Percentiles rank a stretch among this genome's conserved stretches.
Evolutionary conservation across 2,888 invertebrate genomes (phyloP).

Genomic region (Xiphydria camelus): DNA sequence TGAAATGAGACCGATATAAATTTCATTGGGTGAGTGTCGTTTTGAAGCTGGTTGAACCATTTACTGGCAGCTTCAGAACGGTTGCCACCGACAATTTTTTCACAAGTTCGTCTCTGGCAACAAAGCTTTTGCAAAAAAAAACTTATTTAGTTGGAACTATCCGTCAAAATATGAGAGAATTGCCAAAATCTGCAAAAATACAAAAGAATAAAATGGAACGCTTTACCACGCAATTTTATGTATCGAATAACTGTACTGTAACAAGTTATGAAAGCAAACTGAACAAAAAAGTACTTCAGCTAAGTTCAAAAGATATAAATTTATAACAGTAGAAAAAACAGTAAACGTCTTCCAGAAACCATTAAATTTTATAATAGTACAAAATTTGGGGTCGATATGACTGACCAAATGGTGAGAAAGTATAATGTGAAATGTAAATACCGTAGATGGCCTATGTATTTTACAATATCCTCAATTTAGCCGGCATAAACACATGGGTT

Average conservation of each 20-base stretch:
- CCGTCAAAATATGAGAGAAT: constrained; percentile 24
- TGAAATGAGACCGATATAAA: constrained; percentile 18
- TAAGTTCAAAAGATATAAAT: constrained; percentile 33
- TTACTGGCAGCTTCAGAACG: constrained; percentile 25
- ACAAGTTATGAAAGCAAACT: constrained; percentile 38
- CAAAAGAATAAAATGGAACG: constrained; percentile 25
- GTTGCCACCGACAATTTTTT: constrained; percentile 36
- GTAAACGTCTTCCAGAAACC: constrained; percentile 30
- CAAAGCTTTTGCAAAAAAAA: constrained; percentile 28
- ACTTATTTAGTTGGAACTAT: constrained; percentile 34
- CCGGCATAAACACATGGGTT: constrained; percentile 34
- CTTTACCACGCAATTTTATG: constrained; percentile 26
- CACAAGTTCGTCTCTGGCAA: constrained; percentile 28
- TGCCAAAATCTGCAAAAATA: constrained; percentile 21
- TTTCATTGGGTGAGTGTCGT: constrained; percentile 28
- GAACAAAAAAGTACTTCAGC: constrained; percentile 29
- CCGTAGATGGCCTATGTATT: constrained; percentile 26
- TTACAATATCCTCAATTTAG: constrained; percentile 28
- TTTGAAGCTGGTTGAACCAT: constrained; percentile 33
- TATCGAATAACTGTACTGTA: constrained; percentile 24
- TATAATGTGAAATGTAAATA: constrained; percentile 32
- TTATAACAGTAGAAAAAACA: constrained; percentile 28
- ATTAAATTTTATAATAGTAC: constrained; percentile 33
- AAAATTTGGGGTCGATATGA: constrained; percentile 30
- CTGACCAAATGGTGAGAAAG: constrained; percentile 39